phyloP scores from a whole-genome alignment of 2,888 invertebrate species.

The Cryptophagus acutangulus region DNA sequence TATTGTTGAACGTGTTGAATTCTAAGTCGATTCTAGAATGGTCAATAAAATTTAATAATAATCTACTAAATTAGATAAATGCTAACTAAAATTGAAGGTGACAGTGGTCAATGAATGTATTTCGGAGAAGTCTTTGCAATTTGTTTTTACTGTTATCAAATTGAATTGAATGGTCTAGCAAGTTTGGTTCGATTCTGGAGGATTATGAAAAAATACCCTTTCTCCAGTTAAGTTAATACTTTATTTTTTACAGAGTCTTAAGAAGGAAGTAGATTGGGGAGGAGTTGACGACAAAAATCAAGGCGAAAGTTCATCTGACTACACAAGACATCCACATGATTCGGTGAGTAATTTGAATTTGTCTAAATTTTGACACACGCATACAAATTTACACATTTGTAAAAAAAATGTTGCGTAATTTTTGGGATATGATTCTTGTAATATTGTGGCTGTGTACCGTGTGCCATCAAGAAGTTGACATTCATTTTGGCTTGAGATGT shows the following conservation, averaged over 20 bases:
- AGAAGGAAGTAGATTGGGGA: conserved; percentile 84
- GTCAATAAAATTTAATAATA: too few species aligned
- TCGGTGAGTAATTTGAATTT: conserved; percentile 64
- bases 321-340: conserved; percentile 72
- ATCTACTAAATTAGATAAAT: too few species aligned
- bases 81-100: too few species aligned
- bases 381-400: background rate
- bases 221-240: conserved; percentile 1
- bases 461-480: conserved; percentile 90
- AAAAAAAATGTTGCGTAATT: background rate
- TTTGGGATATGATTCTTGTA: background rate
- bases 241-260: conserved; percentile 66
- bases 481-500: conserved; percentile 82
- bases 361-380: background rate
- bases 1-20: too few species aligned
- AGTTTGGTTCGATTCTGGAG: too few species aligned
- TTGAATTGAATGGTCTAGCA: too few species aligned
- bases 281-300: conserved; percentile 70
- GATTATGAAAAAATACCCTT: too few species aligned
- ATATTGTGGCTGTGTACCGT: conserved; percentile 10
- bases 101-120: too few species aligned
- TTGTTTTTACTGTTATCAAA: too few species aligned
- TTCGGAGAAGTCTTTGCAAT: too few species aligned
- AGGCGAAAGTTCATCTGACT: conserved; percentile 72
- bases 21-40: too few species aligned